Conservation (phyloP, 2,113 vertebrate genomes). For the Rhabdornis inornatus region DNA sequence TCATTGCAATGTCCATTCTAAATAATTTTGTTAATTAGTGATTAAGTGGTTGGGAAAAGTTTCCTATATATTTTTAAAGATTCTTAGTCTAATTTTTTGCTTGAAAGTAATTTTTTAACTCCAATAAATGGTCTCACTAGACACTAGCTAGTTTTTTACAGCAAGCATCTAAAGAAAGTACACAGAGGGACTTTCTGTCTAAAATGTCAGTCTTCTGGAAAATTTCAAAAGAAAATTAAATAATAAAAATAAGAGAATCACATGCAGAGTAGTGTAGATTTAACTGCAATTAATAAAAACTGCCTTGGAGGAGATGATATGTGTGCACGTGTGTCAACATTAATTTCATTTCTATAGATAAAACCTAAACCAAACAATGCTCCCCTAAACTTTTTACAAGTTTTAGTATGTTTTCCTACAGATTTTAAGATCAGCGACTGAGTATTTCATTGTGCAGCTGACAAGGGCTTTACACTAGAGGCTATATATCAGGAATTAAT, state of each 20-base stretch:
- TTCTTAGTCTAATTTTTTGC: background rate
- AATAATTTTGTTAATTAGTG: background rate
- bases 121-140: background rate
- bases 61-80: background rate
- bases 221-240: background rate
- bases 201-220: background rate
- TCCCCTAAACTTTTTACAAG: background rate
- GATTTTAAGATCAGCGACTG: conserved; percentile 1
- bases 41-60: background rate
- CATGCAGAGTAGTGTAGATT: background rate
- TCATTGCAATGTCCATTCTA: background rate
- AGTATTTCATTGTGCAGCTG: conserved; percentile 39
- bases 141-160: background rate
- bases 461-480: background rate
- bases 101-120: background rate
- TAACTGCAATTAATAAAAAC: background rate
- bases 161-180: background rate
- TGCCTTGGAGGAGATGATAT: background rate
- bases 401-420: conserved; percentile 2
- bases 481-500: conserved; percentile 56
- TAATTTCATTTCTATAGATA: background rate
- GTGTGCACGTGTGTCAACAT: background rate
- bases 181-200: background rate
- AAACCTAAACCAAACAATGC: background rate
- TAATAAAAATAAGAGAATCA: background rate